Base-by-base conservation (phyloP, 2,888 invertebrate species). In the Margaritifera margaritifera region DNA sequence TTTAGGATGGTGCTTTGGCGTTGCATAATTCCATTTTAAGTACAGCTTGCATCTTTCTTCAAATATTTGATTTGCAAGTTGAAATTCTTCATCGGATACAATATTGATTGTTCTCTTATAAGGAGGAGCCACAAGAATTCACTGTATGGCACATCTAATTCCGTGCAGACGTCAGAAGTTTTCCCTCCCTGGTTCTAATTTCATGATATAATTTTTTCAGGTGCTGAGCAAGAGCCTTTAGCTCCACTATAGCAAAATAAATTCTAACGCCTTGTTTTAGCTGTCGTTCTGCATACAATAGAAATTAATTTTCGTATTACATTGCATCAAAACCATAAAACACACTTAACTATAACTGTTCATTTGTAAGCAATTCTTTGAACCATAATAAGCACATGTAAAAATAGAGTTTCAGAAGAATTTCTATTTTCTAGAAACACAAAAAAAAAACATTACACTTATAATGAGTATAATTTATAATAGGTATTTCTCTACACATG, bases 1-100 rank as follows among this genome's bases (percentile, higher is more conserved):
- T 42, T 42, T 50, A n/a, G 60, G 42, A 22, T 19, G 25, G 60
- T 60, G 25, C 42, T 60, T 60, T 42, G 42, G 60, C 50, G 6
- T 60, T 60, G 60, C 50, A 18, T 60, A 22, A 50, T 31, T 42
- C 22, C 51, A n/a, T 42, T 42, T 42, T 6, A 60, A 42, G 51
- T 60, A 42, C 42, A 24, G 42, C 20, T 60, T 60, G 60, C 60
- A 42, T 31, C 42, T 60, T 31, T 42, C 60, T 42, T 60, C 60
- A 20, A 60, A 60, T 3, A 42, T 42, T 42, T 42, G 42, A 20
- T 60, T 60, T 22, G 42, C 51, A 50, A 22, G 1, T 8, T 4
- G 42, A 24, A 60, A 60, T 60, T n/a, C 15, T 42, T 42, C 22
- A 22, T 60, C 60, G 22, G 60, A 50, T 31, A 60, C n/a, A 22